Evolutionary conservation across 1,140 invertebrate species (phyloP).

Genomic region (Stegodyphus mimosarum): DNA sequence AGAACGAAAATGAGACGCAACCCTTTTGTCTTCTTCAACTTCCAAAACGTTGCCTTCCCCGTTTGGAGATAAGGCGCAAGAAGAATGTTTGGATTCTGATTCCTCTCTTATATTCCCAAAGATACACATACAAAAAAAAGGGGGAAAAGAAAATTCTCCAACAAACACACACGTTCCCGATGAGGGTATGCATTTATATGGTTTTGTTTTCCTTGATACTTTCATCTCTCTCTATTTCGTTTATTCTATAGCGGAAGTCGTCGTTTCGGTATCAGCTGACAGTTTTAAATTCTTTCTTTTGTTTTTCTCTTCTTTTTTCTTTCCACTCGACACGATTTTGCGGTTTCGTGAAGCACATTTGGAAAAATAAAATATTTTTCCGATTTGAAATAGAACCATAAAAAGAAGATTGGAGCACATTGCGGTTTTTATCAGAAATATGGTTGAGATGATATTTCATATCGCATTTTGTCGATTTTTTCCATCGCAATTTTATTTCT

Average conservation of each 20-base stretch:
- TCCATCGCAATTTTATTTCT: too few species aligned
- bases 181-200: background rate
- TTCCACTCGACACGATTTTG: background rate
- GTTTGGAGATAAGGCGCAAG: background rate
- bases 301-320: background rate
- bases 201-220: background rate
- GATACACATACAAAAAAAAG: background rate
- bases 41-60: slow-evolving; percentile 1
- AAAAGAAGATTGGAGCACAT: too few species aligned
- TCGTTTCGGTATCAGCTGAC: slow-evolving; percentile 3
- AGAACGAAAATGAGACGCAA: slow-evolving; percentile 45
- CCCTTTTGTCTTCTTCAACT: slow-evolving; percentile 25
- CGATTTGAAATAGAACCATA: background rate
- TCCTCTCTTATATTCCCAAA: background rate
- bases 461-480: too few species aligned
- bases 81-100: slow-evolving; percentile 45
- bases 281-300: slow-evolving; percentile 7
- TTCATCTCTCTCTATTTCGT: background rate
- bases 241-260: background rate
- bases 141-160: slow-evolving; percentile 8
- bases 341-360: background rate
- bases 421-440: too few species aligned
- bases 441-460: too few species aligned
- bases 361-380: background rate
- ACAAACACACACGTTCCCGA: background rate